Base-by-base conservation (phyloP, 2,888 invertebrate species). In the Dicyrtoma fusca region DNA sequence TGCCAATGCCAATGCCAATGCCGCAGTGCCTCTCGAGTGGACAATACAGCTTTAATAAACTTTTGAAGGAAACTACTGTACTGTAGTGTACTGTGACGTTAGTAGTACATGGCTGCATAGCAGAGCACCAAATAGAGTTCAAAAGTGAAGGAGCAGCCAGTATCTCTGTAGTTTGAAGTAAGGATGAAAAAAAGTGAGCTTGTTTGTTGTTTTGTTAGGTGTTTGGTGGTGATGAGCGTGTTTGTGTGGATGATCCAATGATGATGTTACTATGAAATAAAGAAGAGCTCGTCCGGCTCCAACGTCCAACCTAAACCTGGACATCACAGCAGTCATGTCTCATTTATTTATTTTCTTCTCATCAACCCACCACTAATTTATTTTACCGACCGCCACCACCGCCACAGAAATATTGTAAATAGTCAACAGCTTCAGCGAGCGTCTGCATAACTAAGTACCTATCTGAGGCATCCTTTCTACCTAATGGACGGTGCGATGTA, bases 261-360 rank as follows among this genome's bases (percentile, higher is more conserved):
- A 49, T 17, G 49, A 34, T 34, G 34, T 34, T 34, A 34, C 3
- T 34, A 34, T 34, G 34, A 34, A 34, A 34, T 34, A 13, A 49
- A n/a, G 49, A 49, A 49, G 17, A 49, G 49, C 1, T 11, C 11
- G 53, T 21, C 17, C 53, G 53, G 53, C 53, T 13, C 45, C 13
- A 8, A n/a, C n/a, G n/a, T 45, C 13, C 45, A 45, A 45, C 45
- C n/a, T 13, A 13, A 8, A 11, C 5, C 49, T 49, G 49, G 49
- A 49, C 49, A 49, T 17, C 5, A 49, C 5, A 49, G 49, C 53
- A 53, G 19, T 53, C 53, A 53, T 53, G 53, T 53, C 53, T 53
- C 53, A 53, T 53, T 53, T 53, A 53, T 53, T 53, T 53, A n/a
- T 49, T 49, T 49, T 34, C 34, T 34, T 34, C 34, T 34, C 34